These are phyloP conservation scores for Caenorhabditis remanei DNA, from an alignment of 1,140 invertebrate species.

Conservation along the genomic window DNA sequence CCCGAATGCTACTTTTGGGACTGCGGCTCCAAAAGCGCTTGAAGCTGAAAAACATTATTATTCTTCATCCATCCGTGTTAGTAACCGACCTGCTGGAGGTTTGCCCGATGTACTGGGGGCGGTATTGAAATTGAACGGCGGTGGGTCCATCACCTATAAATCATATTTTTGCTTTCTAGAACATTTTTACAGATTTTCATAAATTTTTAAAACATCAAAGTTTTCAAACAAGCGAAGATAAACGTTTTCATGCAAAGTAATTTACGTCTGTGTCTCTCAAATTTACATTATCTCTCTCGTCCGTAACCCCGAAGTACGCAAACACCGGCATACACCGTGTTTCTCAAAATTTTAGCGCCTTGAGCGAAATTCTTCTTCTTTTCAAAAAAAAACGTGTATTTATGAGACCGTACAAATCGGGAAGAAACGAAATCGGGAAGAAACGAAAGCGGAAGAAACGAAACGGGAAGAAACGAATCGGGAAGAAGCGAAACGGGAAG, in stretches of 20 bases:
- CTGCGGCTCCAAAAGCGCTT: constrained; percentile 5
- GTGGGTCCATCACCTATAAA: constrained; percentile 37
- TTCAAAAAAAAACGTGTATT: too few species aligned
- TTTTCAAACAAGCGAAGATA: too few species aligned
- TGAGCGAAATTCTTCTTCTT: neutral
- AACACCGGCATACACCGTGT: neutral
- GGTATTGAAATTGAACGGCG: constrained; percentile 41
- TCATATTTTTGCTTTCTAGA: neutral
- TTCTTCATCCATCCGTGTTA: too few species aligned
- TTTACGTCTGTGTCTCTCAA: neutral
- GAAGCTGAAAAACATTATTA: neutral
- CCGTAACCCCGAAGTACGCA: neutral
- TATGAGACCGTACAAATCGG: too few species aligned
- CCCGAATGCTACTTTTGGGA: constrained; percentile 1
- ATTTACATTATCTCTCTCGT: neutral
- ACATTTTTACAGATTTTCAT: neutral
- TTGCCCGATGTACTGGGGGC: constrained; percentile 16
- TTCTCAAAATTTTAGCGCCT: neutral
- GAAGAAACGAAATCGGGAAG: too few species aligned
- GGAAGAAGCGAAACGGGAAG: too few species aligned
- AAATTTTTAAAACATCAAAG: neutral
- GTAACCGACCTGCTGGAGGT: neutral
- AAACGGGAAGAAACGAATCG: too few species aligned
- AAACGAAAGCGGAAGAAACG: too few species aligned
- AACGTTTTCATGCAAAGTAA: too few species aligned